Percentiles rank a stretch among this genome's conserved stretches.
phyloP scores from a whole-genome alignment of 2,888 invertebrate species.

The Pachydiplax longipennis region DNA sequence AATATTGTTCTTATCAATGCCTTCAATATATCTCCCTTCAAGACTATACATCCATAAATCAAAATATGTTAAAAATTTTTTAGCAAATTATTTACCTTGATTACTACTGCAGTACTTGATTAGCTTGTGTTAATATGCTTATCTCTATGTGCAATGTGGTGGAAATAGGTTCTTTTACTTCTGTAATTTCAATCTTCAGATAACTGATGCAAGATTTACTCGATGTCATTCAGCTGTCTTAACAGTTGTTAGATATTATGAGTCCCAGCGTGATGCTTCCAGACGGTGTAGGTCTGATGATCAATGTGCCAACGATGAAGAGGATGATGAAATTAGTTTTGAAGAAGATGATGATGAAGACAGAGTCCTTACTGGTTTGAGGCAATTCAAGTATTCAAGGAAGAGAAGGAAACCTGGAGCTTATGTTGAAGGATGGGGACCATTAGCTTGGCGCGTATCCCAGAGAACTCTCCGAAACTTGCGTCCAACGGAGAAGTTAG shows the following conservation, averaged over 20 bases:
- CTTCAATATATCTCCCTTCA: too few relatives aligned
- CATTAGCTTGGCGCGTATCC: conserved; percentile 79
- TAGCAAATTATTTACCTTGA: too few relatives aligned
- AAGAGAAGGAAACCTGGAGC: not conserved
- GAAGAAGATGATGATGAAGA: conserved; percentile 33
- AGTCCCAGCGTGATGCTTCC: conserved; percentile 12
- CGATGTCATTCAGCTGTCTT: conserved; percentile 32
- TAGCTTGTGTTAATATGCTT: not conserved
- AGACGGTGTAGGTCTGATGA: not conserved
- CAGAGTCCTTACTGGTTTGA: not conserved
- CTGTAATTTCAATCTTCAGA: not conserved
- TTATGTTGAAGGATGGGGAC: conserved; percentile 53
- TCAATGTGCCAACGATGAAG: not conserved
- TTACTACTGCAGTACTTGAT: too few relatives aligned
- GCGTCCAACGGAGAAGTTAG: conserved; percentile 77
- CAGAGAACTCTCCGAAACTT: conserved; percentile 75
- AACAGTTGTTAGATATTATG: conserved; percentile 15
- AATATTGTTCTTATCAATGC: too few relatives aligned
- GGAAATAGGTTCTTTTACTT: not conserved
- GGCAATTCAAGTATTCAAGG: not conserved
- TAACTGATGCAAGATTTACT: conserved; percentile 6
- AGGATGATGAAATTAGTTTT: conserved; percentile 7
- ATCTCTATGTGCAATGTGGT: not conserved
- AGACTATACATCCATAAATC: too few relatives aligned
- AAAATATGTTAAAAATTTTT: too few relatives aligned